phyloP scores from a whole-genome alignment of 2,888 invertebrate genomes.

The Criorhina ranunculi region DNA sequence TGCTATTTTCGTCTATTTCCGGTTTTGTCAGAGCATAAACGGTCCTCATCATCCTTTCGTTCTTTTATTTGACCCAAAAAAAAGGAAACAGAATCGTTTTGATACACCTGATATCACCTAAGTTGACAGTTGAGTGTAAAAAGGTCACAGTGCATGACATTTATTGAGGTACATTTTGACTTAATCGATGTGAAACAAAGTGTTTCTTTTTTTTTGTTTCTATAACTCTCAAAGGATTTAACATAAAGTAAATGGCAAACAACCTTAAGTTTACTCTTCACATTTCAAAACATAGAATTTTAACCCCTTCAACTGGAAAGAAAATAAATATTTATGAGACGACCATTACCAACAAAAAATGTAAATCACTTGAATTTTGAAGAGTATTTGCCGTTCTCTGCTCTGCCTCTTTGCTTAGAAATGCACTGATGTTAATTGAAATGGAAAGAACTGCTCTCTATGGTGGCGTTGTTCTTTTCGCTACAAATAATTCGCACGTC shows the following conservation, averaged over 20 bases:
- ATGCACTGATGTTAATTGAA: constrained; percentile 42
- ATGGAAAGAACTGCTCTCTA: constrained; percentile 15
- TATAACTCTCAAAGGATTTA: neutral
- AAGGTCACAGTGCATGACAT: neutral
- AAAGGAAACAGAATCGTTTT: neutral
- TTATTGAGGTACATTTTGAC: neutral
- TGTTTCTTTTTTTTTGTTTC: too few species aligned
- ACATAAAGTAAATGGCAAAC: constrained; percentile 4
- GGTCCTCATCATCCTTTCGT: neutral
- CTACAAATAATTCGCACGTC: constrained; percentile 31
- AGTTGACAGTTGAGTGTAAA: constrained; percentile 1
- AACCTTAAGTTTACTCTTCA: neutral
- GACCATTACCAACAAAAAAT: constrained; percentile 46
- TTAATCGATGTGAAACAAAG: neutral
- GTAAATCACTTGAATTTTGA: constrained; percentile 52
- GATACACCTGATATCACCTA: neutral
- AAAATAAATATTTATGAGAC: constrained; percentile 48
- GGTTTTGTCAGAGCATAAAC: neutral
- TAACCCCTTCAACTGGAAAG: neutral
- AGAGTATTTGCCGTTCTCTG: neutral
- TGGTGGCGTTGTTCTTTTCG: constrained; percentile 21
- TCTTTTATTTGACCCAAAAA: neutral
- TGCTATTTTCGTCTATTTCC: neutral
- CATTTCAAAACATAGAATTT: neutral
- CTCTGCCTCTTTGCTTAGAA: neutral